A percentile compares a stretch with the other conserved stretches of the same genome.
Conservation (phyloP, 1,140 invertebrate genomes). For the Brachionus plicatilis region DNA sequence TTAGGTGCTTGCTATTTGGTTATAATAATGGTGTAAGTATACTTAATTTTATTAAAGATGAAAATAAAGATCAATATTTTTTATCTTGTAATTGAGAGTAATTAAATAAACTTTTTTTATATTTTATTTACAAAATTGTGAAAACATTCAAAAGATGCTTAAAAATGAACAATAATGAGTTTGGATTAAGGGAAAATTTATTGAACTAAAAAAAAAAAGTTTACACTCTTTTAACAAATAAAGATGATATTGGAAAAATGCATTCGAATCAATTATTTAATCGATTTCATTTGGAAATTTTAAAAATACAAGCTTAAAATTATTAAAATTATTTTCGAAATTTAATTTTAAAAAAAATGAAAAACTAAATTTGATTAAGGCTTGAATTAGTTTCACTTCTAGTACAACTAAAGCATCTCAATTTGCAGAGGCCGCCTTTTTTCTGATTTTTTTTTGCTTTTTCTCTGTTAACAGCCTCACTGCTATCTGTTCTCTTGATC, state of each 20-base stretch:
- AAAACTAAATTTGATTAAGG: neutral
- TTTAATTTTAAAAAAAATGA: neutral
- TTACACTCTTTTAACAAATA: neutral
- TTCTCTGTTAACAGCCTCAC: neutral
- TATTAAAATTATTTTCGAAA: slow-evolving; percentile 1
- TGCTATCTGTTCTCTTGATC: neutral
- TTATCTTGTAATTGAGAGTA: too few species aligned
- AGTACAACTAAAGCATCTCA: slow-evolving; percentile 29
- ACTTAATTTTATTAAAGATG: too few species aligned
- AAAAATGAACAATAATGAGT: neutral
- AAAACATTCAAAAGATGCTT: neutral
- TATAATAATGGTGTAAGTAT: too few species aligned
- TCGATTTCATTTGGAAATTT: neutral
- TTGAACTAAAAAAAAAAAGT: neutral
- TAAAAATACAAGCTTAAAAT: neutral
- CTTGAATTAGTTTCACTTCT: slow-evolving; percentile 27
- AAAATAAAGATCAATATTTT: too few species aligned
- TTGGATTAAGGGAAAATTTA: neutral
- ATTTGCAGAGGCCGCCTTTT: neutral
- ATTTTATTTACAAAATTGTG: neutral
- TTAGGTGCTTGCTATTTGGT: too few species aligned
- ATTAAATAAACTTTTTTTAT: too few species aligned
- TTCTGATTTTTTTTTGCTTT: neutral
- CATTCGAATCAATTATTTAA: neutral
- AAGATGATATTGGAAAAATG: neutral